Conservation (phyloP, 2,797 vertebrate species). For the Anomalospiza imberbis region DNA sequence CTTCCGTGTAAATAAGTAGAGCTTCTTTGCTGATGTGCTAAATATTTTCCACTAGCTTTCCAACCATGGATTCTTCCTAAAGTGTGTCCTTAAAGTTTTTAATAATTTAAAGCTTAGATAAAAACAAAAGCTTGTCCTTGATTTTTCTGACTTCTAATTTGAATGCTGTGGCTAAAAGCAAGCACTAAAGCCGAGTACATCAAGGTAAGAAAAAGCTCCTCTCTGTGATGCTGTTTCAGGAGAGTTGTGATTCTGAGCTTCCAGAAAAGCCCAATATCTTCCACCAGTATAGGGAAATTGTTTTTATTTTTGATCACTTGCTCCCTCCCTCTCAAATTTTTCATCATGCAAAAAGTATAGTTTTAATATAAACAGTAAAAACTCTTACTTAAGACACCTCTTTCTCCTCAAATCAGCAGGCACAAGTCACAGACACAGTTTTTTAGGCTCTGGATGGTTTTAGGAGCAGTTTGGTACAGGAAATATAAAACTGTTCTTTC, state of each 20-base stretch:
- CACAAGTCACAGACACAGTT: background rate
- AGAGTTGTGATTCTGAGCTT: background rate
- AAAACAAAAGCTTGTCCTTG: conserved; percentile 41
- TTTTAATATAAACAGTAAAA: background rate
- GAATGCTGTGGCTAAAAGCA: conserved; percentile 21
- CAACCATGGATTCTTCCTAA: background rate
- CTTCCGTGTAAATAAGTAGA: background rate
- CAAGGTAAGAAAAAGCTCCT: background rate
- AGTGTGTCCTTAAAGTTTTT: background rate
- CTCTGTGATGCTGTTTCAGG: background rate
- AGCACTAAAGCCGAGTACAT: background rate
- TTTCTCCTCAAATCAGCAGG: background rate
- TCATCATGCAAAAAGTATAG: background rate
- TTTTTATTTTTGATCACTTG: background rate
- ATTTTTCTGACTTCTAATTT: conserved; percentile 1
- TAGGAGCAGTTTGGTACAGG: background rate
- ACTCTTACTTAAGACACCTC: background rate
- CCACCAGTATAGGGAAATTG: background rate
- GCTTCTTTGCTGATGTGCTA: background rate
- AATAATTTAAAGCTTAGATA: background rate
- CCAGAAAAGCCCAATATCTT: background rate
- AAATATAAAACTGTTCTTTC: background rate
- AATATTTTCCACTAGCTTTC: background rate
- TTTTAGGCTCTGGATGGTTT: background rate
- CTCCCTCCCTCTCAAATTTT: background rate